Evolutionary conservation across 92 coral and sea anemone species (phyloP), one percentile per base, ranked within the genome.

Genomic region (Epizoanthus illoricatus): DNA sequence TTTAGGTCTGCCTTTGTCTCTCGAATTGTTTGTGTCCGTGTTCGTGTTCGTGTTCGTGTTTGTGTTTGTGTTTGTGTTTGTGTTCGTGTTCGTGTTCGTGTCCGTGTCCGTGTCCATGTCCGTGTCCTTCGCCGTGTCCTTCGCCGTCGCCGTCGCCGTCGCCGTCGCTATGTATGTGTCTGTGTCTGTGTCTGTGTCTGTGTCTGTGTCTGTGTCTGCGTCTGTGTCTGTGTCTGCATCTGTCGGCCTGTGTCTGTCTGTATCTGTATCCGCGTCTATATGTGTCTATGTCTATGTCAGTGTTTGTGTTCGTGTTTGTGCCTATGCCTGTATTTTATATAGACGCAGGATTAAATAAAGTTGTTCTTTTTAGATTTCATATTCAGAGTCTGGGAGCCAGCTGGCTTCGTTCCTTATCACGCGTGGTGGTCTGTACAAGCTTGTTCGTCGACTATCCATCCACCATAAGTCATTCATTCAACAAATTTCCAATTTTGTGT

Each of bases 391-490:
- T 63, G 87, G 82, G 39, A 70, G 54, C 42, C 86, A 88, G 63
- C 62, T 84, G 8, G 97, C 92, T 18, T 84, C 92, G 9, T 92
- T 92, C 69, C 89, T 93, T 7, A 85, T 93, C 59, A 93, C 97
- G 5, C 84, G 87, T 56, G 97, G 97, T 11, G 97, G 97, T 67
- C 76, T 93, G 6, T 93, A 83, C 83, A 93, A 90, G 81, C 78
- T 93, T 66, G 90, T 90, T 54, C 89, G 94, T 49, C 94, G 97
- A 11, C n/a, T 93, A 64, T 65, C 92, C 68, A 87, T 80, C 76
- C 75, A 84, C 58, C 88, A 93, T 69, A 69, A 65, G 66, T 86
- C 80, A 84, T 80, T 86, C 69, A 66, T 87, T 40, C 89, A 90
- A 72, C 90, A 93, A 80, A 87, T 93, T 49, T 84, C 97, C 10